Evolutionary conservation across 1,140 invertebrate species (phyloP), one percentile per base, ranked within the genome.

Genomic region (Lethocerus indicus): DNA sequence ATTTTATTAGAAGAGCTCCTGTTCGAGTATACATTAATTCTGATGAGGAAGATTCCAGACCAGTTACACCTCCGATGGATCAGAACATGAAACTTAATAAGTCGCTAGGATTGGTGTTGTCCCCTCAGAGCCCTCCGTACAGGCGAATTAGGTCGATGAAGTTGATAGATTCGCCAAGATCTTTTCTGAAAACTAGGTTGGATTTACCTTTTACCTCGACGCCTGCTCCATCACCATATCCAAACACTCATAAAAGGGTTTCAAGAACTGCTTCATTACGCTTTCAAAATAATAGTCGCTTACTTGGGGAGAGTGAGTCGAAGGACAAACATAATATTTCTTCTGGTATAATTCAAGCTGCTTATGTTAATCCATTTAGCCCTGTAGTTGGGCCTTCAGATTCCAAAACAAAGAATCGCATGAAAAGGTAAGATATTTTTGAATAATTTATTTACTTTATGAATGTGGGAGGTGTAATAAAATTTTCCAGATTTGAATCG

Each of bases 121-220:
- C 52, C 16, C 52, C 52, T 5, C 52, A 53, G 24, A 53, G 52
- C 29, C 52, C 52, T 18, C 47, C 52, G 24, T 53, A 50, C 20
- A n/a, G 48, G 26, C 45, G 41, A 29, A 49, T 53, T 16, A 45
- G 48, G n/a, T 50, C 47, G 12, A 46, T 53, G 52, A 49, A 48
- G 47, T 13, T 53, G 3, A 29, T 46, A 16, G 52, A 50, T 28
- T 44, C 52, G 13, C 51, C 51, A 1, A 47, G 23, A 20, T 24
- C 36, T 39, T 43, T 50, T 27, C n/a, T 28, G 3, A 44, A 41
- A 7, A 24, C 26, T 3, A 3, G 42, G 14, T 21, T 50, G 20
- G 41, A 50, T 37, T 36, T 26, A n/a, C n/a, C 27, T 1, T 48
- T 47, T 18, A 46, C 47, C 12, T 50, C 52, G 37, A 53, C 52